phyloP scores from a whole-genome alignment of 2,797 vertebrate species.

The Halcyon leucocephala region DNA sequence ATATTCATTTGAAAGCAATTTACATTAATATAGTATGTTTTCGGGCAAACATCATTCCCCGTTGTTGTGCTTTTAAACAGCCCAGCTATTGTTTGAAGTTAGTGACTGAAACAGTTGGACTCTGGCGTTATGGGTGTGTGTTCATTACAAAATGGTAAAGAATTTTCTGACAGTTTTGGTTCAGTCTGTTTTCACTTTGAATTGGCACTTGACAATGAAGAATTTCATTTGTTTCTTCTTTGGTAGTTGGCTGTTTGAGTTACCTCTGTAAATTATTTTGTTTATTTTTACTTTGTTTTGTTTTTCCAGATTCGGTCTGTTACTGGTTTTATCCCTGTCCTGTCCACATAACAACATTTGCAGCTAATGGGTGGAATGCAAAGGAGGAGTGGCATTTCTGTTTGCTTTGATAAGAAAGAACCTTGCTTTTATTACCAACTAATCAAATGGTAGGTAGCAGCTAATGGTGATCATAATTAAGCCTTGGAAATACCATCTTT shows the following conservation, averaged over 20 bases:
- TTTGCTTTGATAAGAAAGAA: background rate
- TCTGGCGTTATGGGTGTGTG: background rate
- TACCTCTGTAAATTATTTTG: background rate
- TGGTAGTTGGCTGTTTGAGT: background rate
- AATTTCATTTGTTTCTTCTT: background rate
- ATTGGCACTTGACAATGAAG: background rate
- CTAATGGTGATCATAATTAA: background rate
- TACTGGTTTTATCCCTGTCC: background rate
- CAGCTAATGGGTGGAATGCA: background rate
- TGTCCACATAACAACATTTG: background rate
- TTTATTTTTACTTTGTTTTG: background rate
- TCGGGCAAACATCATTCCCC: constrained; percentile 15
- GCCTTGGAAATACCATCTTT: background rate
- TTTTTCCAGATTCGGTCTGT: rapidly evolving
- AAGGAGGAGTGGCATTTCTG: background rate
- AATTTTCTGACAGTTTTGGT: background rate
- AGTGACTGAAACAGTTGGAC: constrained; percentile 1
- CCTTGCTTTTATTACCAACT: background rate
- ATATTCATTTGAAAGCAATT: constrained; percentile 33
- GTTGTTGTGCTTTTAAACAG: background rate
- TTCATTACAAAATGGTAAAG: background rate
- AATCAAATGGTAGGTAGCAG: background rate
- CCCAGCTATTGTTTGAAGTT: constrained; percentile 25
- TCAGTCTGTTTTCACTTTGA: constrained; percentile 42
- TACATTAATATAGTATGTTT: constrained; percentile 10